Evolutionary conservation across 2,113 vertebrate species (phyloP), one percentile per base, ranked within the genome.

Genomic region (Hucho hucho): DNA sequence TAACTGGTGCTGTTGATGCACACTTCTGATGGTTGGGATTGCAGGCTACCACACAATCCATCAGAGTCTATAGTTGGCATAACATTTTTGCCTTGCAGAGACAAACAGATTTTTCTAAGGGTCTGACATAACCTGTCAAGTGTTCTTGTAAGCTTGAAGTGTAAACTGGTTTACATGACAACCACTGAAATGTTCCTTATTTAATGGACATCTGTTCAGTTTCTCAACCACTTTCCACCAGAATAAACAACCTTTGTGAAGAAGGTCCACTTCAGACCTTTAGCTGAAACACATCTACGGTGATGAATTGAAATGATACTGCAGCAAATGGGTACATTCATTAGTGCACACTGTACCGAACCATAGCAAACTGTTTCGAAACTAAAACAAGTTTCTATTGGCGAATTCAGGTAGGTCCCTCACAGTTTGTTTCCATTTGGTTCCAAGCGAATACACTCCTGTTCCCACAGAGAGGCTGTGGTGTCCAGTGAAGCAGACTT

Each of bases 211-310:
- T 11, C 37, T 43, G 37, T 43, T 43, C 9, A 43, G 9, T 43
- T 43, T 43, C 37, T 43, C 37, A 43, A 43, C 37, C 37, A 43
- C 9, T 43, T 43, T 43, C 37, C 37, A 43, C 37, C 37, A 43
- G 37, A 43, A 3, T 49, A 58, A 59, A 65, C 49, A 75, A 66
- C 37, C 37, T 9, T 9, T 2, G 11, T 43, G 37, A 43, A 43
- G 37, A 43, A 73, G 61, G 61, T 80, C 76, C 24, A 16, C 79
- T 78, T 76, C 59, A 70, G 47, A 47, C 53, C 75, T 43, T 12
- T 43, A 43, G 37, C 37, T 43, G 37, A 9, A 43, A 11, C 37
- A 43, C 37, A 43, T 43, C 7, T 43, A 11, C 37, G 0, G 37
- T 43, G 37, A 12, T 1, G 37, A 43, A 32, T 6, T 32, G 6